Conservation (phyloP, 1,140 invertebrate species). For the Euura saliciscinereae region DNA sequence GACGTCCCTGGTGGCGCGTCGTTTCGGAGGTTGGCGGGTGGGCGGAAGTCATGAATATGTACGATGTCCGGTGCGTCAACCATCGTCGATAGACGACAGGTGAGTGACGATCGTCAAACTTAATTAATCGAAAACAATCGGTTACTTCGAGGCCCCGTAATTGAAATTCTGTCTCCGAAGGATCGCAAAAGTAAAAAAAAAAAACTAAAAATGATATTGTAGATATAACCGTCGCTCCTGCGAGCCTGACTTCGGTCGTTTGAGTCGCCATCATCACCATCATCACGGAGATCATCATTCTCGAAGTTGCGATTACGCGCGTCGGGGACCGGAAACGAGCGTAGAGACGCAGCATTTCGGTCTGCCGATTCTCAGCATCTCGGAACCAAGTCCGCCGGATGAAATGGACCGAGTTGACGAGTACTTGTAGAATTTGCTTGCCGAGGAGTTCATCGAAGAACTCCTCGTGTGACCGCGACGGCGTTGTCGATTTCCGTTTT, state of each 20-base stretch:
- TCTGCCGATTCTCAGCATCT: slow-evolving; percentile 76
- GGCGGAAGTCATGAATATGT: slow-evolving; percentile 53
- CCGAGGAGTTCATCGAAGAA: slow-evolving; percentile 55
- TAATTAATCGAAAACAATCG: neutral
- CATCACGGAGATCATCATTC: slow-evolving; percentile 40
- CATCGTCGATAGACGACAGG: slow-evolving; percentile 56
- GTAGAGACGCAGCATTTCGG: slow-evolving; percentile 66
- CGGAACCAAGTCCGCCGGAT: slow-evolving; percentile 77
- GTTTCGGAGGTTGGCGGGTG: slow-evolving; percentile 49
- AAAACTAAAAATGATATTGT: too few relatives aligned
- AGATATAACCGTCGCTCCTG: slow-evolving; percentile 45
- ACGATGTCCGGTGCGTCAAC: slow-evolving; percentile 51
- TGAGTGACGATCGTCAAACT: slow-evolving; percentile 23
- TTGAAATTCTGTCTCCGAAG: slow-evolving; percentile 2
- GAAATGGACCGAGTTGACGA: slow-evolving; percentile 63
- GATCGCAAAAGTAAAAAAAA: slow-evolving; percentile 15
- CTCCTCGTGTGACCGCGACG: slow-evolving; percentile 49
- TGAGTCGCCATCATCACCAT: slow-evolving; percentile 34
- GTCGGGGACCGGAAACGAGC: slow-evolving; percentile 58
- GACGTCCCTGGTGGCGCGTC: slow-evolving; percentile 42
- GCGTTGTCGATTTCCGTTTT: neutral
- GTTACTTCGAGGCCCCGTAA: neutral
- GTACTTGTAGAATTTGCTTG: slow-evolving; percentile 58
- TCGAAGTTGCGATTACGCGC: slow-evolving; percentile 49
- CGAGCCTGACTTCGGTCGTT: slow-evolving; percentile 41